These are phyloP conservation scores for Stenichneumon culpator DNA, from an alignment of 2,888 invertebrate genomes.

Conservation along the genomic window DNA sequence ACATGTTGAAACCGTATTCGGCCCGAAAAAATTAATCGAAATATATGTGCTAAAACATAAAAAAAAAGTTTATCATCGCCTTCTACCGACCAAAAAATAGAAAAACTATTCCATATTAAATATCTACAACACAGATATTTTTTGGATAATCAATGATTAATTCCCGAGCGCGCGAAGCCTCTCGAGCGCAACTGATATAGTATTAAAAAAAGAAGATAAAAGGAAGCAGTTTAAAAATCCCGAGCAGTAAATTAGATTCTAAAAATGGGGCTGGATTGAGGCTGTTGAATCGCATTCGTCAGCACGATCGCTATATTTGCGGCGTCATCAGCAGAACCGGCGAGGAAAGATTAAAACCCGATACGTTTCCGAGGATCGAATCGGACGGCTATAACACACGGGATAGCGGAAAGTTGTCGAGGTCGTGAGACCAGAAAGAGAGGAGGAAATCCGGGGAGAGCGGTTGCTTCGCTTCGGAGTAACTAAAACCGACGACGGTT, in stretches of 20 bases:
- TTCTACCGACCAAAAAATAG: too few species aligned
- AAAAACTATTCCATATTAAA: background rate
- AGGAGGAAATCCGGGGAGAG: background rate
- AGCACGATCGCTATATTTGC: background rate
- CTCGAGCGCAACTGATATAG: background rate
- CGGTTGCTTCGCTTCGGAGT: slow-evolving; percentile 45
- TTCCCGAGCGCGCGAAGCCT: background rate
- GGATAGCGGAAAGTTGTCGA: background rate
- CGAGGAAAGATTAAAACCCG: slow-evolving; percentile 38
- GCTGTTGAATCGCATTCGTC: background rate
- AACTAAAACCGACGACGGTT: slow-evolving; percentile 62
- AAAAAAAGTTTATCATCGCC: too few species aligned
- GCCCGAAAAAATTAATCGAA: too few species aligned
- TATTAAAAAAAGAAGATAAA: background rate
- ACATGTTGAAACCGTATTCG: too few species aligned
- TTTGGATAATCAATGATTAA: background rate
- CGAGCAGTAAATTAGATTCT: background rate
- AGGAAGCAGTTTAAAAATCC: background rate
- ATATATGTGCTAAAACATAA: too few species aligned
- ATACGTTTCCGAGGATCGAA: slow-evolving; percentile 1
- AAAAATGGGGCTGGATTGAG: background rate
- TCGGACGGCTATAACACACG: background rate
- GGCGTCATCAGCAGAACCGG: background rate
- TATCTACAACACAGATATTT: background rate
- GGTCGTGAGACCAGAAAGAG: background rate